Base-by-base conservation (phyloP, 2,113 vertebrate species). In the Scomber colias region DNA sequence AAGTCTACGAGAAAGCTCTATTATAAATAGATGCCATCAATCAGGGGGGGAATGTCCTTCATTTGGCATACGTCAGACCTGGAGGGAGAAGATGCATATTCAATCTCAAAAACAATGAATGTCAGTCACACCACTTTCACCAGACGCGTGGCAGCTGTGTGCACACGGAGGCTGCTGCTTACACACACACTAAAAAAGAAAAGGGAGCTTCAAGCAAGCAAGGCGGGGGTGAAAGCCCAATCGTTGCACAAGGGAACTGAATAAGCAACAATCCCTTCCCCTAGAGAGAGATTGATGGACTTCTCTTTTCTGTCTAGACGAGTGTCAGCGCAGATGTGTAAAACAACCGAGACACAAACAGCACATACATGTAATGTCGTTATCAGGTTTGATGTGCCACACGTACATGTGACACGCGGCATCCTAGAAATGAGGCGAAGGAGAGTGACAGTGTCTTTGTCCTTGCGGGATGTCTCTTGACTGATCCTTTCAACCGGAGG, bases 21-120 rank as follows among this genome's bases (percentile, higher is more conserved):
- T 89, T 89, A 85, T 85, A 92, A 93, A 94, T 87, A 92, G 90
- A 91, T 69, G 77, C 84, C 87, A 92, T 94, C 92, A 92, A 92
- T 93, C 89, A 92, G 71, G 19, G 19, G 71, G 19, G 19, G 53
- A 76, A 86, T 57, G 91, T 89, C 91, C 83, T 92, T 93, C 83
- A 72, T 83, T 89, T 88, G 90, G 83, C 84, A 76, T 71, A 60
- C 75, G 79, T 90, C 86, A 78, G 78, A 86, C 86, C 90, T 88
- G 83, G 56, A 80, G 91, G 89, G 82, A 83, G 83, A 90, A 85
- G 24, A 91, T 88, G 81, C 87, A 90, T 87, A 90, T 89, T 87
- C 89, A 82, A 45, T 87, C 82, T 87, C 65, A 17, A 88, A 91
- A 91, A 92, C 83, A 91, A 88, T 83, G 86, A 79, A 67, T 86